A percentile compares a stretch with the other conserved stretches of the same genome.
These are phyloP conservation scores for Rhadinocentrus ornatus DNA, from an alignment of 2,797 vertebrate species.

Conservation along the genomic window DNA sequence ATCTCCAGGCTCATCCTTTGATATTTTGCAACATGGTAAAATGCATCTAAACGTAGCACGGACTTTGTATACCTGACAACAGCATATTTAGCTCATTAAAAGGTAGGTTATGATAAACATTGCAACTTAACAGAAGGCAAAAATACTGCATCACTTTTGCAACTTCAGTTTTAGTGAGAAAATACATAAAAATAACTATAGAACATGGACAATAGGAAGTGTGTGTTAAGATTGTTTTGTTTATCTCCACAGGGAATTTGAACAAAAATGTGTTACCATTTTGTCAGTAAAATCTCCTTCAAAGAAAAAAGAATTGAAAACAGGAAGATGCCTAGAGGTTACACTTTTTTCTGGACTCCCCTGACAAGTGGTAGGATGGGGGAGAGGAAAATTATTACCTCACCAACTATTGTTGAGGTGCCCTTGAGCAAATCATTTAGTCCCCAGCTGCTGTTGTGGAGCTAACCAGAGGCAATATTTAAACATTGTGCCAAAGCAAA, in stretches of 20 bases:
- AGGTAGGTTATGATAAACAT: slow-evolving; percentile 6
- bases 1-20: slow-evolving; percentile 68
- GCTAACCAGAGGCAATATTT: slow-evolving; percentile 39
- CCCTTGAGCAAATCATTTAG: slow-evolving; percentile 55
- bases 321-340: slow-evolving; percentile 36
- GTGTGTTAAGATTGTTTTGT: slow-evolving; percentile 10
- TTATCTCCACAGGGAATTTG: slow-evolving; percentile 3
- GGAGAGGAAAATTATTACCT: slow-evolving; percentile 42
- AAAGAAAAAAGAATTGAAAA: slow-evolving; percentile 14
- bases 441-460: slow-evolving; percentile 26
- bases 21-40: slow-evolving; percentile 71
- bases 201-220: background rate
- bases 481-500: slow-evolving; percentile 6
- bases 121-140: slow-evolving; percentile 5
- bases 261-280: slow-evolving; percentile 5
- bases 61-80: slow-evolving; percentile 39
- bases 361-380: slow-evolving; percentile 38
- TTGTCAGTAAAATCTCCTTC: slow-evolving; percentile 10
- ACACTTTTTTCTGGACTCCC: slow-evolving; percentile 28
- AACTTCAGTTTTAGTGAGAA: background rate
- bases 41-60: slow-evolving; percentile 69
- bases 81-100: slow-evolving; percentile 41
- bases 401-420: slow-evolving; percentile 29
- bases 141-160: background rate
- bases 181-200: background rate